These are phyloP conservation scores for Parambassis ranga DNA, from an alignment of 2,797 vertebrate species.

Conservation along the genomic window DNA sequence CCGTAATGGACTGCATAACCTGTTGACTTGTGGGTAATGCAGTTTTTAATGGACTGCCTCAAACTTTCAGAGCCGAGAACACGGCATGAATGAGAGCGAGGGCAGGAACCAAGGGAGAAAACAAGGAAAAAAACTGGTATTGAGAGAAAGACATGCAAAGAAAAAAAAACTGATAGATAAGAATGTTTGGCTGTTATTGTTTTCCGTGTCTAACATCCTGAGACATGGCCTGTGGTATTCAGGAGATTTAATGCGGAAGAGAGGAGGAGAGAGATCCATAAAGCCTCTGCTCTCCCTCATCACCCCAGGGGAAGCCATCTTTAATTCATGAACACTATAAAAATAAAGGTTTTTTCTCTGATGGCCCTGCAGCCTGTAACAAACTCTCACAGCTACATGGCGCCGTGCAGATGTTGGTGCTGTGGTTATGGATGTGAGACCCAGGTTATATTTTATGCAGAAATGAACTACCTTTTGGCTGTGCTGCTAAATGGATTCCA, in stretches of 20 bases:
- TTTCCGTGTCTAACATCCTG: slow-evolving; percentile 73
- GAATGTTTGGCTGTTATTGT: slow-evolving; percentile 71
- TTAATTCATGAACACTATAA: slow-evolving; percentile 81
- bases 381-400: slow-evolving; percentile 61
- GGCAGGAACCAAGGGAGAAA: slow-evolving; percentile 2
- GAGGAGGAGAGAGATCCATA: slow-evolving; percentile 64
- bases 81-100: neutral
- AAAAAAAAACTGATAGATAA: slow-evolving; percentile 42
- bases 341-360: slow-evolving; percentile 76
- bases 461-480: slow-evolving; percentile 37
- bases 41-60: slow-evolving; percentile 67
- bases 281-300: slow-evolving; percentile 57
- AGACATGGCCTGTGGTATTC: slow-evolving; percentile 72
- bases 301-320: slow-evolving; percentile 75
- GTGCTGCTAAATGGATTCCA: slow-evolving; percentile 30
- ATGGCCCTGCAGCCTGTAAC: slow-evolving; percentile 72
- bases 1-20: slow-evolving; percentile 62
- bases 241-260: slow-evolving; percentile 70
- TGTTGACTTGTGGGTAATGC: slow-evolving; percentile 68
- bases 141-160: slow-evolving; percentile 33
- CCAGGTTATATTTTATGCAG: slow-evolving; percentile 35
- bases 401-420: slow-evolving; percentile 62
- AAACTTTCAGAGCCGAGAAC: slow-evolving; percentile 25
- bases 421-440: slow-evolving; percentile 44
- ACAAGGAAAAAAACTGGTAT: slow-evolving; percentile 16